Percentiles rank a stretch among this genome's conserved stretches.
phyloP scores from a whole-genome alignment of 2,888 invertebrate genomes.

The Trissolcus brochymenae region DNA sequence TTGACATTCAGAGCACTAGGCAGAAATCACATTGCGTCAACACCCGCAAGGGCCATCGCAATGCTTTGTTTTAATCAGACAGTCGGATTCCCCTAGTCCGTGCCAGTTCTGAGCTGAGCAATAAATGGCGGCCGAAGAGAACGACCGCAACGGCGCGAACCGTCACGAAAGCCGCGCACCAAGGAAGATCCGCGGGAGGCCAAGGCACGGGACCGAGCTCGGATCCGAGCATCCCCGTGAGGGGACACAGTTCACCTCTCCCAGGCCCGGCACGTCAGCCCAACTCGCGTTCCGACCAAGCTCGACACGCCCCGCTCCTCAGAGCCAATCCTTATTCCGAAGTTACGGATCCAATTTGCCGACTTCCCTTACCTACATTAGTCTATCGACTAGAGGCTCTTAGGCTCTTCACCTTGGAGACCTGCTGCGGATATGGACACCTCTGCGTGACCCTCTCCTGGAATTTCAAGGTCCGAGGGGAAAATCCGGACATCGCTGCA shows the following conservation, averaged over 20 bases:
- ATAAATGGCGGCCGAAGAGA: slow-evolving; percentile 73
- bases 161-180: slow-evolving; percentile 78
- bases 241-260: slow-evolving; percentile 58
- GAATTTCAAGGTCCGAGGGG: slow-evolving; percentile 78
- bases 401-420: slow-evolving; percentile 71
- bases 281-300: slow-evolving; percentile 77
- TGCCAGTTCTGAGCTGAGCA: slow-evolving; percentile 77
- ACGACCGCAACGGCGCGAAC: slow-evolving; percentile 65
- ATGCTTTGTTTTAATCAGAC: slow-evolving; percentile 77
- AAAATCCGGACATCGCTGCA: slow-evolving; percentile 76
- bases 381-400: slow-evolving; percentile 80
- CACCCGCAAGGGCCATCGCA: slow-evolving; percentile 81
- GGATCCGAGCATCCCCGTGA: too few relatives aligned
- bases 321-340: slow-evolving; percentile 86
- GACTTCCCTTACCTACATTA: slow-evolving; percentile 84
- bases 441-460: slow-evolving; percentile 66
- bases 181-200: slow-evolving; percentile 72
- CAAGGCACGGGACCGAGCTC: too few relatives aligned
- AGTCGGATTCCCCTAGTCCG: slow-evolving; percentile 78
- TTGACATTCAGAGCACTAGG: slow-evolving; percentile 83
- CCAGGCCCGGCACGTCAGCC: slow-evolving; percentile 60
- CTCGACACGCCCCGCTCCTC: slow-evolving; percentile 82
- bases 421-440: slow-evolving; percentile 40
- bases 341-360: slow-evolving; percentile 82
- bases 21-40: slow-evolving; percentile 84